Evolutionary conservation across 2,113 vertebrate genomes (phyloP), one percentile per base, ranked within the genome.

Genomic region (Podilymbus podiceps): DNA sequence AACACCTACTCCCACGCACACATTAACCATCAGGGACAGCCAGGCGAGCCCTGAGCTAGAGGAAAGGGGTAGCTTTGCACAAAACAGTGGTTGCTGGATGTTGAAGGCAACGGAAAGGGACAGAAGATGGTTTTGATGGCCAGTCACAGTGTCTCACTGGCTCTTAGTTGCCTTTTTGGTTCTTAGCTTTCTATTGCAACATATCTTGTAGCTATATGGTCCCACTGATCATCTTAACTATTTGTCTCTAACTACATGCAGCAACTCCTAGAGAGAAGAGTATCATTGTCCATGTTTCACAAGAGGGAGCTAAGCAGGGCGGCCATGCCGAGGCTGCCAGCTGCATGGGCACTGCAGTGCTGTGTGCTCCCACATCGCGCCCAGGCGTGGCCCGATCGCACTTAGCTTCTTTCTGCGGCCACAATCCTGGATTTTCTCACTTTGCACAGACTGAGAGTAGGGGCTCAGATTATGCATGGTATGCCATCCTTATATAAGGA

Each of bases 401-500:
- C 21, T 5, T 11, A 27, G 50, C 30, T 50, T 67, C 67, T 3
- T 63, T 46, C 58, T 55, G 80, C 44, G 63, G 77, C n/a, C 33
- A 60, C 22, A 89, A 38, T 55, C 35, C 52, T 55, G n/a, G 5
- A 55, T 75, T 50, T 90, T 58, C 58, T 83, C 53, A 8, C 62
- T 75, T 28, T 40, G n/a, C 40, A 60, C 53, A 40, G 11, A 52
- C 38, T 19, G 8, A 79, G 24, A 15, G 27, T 2, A 67, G 66
- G 47, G 8, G 38, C 35, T 83, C 47, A 58, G 75, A 50, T 63
- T 46, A 72, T 5, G 21, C 31, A 22, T 19, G 28, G 13, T 12
- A 47, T 17, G 31, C 25, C 1, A 0, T n/a, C 68, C 60, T 59
- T 24, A 38, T 2, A 24, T 0, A 46, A 22, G 22, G 64, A 44